Conservation (phyloP, 2,797 vertebrate genomes). For the Diplodus sargus region DNA sequence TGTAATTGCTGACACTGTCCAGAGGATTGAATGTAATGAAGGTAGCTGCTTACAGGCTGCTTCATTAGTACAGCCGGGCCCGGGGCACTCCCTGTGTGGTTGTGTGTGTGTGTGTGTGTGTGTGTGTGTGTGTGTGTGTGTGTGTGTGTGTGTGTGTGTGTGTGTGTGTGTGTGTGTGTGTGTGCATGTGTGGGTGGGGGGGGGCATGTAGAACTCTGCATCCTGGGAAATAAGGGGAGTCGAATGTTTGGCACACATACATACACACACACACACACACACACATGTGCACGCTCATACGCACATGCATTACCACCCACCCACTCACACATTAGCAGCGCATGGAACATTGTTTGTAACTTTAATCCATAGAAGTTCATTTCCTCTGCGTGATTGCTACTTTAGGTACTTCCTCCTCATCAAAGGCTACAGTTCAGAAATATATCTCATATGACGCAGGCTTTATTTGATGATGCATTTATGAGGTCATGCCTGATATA, state of each 20-base stretch:
- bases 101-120: conserved; percentile 41
- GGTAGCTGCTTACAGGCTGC: conserved; percentile 84
- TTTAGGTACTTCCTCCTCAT: conserved; percentile 10
- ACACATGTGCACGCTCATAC: conserved; percentile 22
- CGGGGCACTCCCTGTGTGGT: conserved; percentile 59
- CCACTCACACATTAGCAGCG: conserved; percentile 62
- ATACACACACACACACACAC: conserved; percentile 33
- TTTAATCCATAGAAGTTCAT: conserved; percentile 50
- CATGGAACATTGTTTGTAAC: conserved; percentile 45
- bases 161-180: conserved; percentile 35
- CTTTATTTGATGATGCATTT: no score
- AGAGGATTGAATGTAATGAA: conserved; percentile 87
- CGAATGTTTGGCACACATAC: conserved; percentile 49
- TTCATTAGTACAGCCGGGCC: conserved; percentile 83
- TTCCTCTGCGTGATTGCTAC: conserved; percentile 31
- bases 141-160: conserved; percentile 41
- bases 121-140: conserved; percentile 43
- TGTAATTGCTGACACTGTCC: conserved; percentile 85
- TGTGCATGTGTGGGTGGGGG: conserved; percentile 41
- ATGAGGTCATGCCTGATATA: no score
- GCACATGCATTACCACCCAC: conserved; percentile 49
- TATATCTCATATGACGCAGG: not conserved
- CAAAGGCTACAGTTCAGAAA: conserved; percentile 3
- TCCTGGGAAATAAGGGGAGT: conserved; percentile 78
- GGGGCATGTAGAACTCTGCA: conserved; percentile 63